Conservation (phyloP, 2,888 invertebrate genomes). For the Leptothorax acervorum region DNA sequence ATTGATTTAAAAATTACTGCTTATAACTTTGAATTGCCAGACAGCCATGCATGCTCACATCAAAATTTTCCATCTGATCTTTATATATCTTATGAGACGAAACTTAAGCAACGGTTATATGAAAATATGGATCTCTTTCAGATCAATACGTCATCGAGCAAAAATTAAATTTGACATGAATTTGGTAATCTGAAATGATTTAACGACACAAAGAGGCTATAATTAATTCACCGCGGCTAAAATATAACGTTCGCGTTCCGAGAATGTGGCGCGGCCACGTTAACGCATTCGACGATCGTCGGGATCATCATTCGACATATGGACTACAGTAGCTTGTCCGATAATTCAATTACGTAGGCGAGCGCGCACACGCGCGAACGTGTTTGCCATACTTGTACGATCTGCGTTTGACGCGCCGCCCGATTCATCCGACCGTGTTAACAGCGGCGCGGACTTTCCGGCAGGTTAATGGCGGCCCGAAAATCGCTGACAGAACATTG, state of each 20-base stretch:
- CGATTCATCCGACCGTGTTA: constrained; percentile 79
- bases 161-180: not conserved
- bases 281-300: constrained; percentile 68
- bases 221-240: constrained; percentile 63
- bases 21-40: not conserved
- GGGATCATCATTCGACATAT: constrained; percentile 77
- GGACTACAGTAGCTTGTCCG: constrained; percentile 74
- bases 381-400: constrained; percentile 80
- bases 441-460: constrained; percentile 78
- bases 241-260: constrained; percentile 62
- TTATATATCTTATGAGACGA: not conserved
- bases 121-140: not conserved
- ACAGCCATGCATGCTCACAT: too few relatives aligned
- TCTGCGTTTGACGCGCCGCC: constrained; percentile 82
- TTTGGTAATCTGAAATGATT: not conserved
- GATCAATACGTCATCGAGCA: too few relatives aligned
- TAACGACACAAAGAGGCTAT: constrained; percentile 26
- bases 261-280: constrained; percentile 17
- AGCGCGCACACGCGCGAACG: constrained; percentile 60
- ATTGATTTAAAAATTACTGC: not conserved
- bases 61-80: too few relatives aligned
- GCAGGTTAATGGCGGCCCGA: constrained; percentile 64
- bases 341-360: constrained; percentile 70
- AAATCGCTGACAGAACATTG: constrained; percentile 69
- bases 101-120: not conserved